A percentile compares a stretch with the other conserved stretches of the same genome.
Evolutionary conservation across 2,888 invertebrate species (phyloP).

Genomic region (Myopa tessellatipennis): DNA sequence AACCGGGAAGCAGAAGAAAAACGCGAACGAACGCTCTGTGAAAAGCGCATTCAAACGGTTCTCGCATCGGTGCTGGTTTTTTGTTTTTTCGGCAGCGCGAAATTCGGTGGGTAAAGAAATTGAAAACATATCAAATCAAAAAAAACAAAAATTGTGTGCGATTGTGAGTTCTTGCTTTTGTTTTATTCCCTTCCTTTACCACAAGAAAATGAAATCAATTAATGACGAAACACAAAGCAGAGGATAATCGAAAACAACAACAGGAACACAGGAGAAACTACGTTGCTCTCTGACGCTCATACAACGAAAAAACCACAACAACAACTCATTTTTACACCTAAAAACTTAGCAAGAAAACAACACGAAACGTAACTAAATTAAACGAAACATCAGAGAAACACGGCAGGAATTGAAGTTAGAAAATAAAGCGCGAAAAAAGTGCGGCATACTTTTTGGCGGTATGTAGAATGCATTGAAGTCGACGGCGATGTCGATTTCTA

Average conservation of each 20-base stretch:
- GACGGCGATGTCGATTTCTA: not conserved
- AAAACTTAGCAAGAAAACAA: not conserved
- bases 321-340: too few relatives aligned
- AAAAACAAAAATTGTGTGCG: too few relatives aligned
- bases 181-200: not conserved
- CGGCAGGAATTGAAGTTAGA: too few relatives aligned
- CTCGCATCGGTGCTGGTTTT: too few relatives aligned
- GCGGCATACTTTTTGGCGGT: slow-evolving; percentile 12
- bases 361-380: too few relatives aligned
- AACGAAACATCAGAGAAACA: too few relatives aligned
- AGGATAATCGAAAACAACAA: not conserved
- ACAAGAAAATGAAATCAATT: not conserved
- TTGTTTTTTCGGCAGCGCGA: slow-evolving; percentile 9
- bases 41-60: not conserved
- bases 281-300: slow-evolving; percentile 21
- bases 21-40: not conserved
- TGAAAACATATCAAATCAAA: not conserved
- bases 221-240: not conserved
- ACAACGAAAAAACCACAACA: not conserved
- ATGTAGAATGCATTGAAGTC: slow-evolving; percentile 5
- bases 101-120: slow-evolving; percentile 7
- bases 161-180: too few relatives aligned
- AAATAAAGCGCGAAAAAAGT: not conserved
- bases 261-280: not conserved
- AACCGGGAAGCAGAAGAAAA: not conserved